These are phyloP conservation scores for Pogoniulus pusillus DNA, from an alignment of 2,797 vertebrate genomes.

Conservation along the genomic window DNA sequence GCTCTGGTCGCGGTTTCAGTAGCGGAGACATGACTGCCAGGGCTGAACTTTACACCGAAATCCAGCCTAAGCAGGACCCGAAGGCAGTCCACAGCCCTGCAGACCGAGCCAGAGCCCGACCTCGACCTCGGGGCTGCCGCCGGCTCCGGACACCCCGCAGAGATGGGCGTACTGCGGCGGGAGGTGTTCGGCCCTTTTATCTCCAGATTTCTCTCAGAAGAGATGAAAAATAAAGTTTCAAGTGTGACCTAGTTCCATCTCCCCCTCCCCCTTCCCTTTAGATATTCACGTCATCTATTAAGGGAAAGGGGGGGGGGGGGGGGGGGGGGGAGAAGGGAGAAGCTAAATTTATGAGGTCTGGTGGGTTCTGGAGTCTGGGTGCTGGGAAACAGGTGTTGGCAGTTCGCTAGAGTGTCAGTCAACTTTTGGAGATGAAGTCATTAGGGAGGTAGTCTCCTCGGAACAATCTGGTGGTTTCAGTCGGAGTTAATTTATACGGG, in stretches of 20 bases:
- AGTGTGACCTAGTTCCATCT: slow-evolving; percentile 64
- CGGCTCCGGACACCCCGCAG: not conserved
- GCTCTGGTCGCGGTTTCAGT: not conserved
- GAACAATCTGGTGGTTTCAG: slow-evolving; percentile 61
- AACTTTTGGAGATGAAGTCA: slow-evolving; percentile 57
- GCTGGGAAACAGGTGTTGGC: slow-evolving; percentile 61
- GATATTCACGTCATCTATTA: slow-evolving; percentile 60
- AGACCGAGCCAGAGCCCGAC: not conserved
- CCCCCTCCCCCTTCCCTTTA: slow-evolving; percentile 48
- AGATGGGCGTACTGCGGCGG: not conserved
- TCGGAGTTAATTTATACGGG: slow-evolving; percentile 47
- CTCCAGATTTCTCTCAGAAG: not conserved
- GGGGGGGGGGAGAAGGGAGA: not conserved
- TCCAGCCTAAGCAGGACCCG: not conserved
- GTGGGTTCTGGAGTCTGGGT: slow-evolving; percentile 58
- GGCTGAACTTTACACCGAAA: not conserved
- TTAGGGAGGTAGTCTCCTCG: slow-evolving; percentile 58
- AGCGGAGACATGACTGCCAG: not conserved
- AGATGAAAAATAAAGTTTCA: slow-evolving; percentile 60
- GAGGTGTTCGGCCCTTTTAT: not conserved
- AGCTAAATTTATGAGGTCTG: slow-evolving; percentile 59
- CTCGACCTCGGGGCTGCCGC: not conserved
- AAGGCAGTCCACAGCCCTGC: not conserved
- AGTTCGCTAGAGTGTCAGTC: slow-evolving; percentile 57
- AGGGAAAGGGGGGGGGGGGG: not conserved